Conservation (phyloP, 2,113 vertebrate species). For the Anolis sagrei region DNA sequence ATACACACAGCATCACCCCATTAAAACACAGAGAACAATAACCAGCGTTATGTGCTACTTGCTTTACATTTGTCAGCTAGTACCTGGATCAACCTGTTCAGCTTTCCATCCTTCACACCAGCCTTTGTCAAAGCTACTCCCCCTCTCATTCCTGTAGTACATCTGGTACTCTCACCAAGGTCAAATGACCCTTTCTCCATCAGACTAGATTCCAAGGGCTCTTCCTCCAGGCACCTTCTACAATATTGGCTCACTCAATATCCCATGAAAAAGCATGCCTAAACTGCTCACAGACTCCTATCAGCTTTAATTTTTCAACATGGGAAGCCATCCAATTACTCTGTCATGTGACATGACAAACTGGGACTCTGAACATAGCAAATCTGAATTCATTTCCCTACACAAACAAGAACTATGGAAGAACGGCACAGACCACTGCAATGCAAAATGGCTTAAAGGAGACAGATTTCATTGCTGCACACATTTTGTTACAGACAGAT, state of each 20-base stretch:
- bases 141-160: neutral
- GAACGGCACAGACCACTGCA: constrained; percentile 27
- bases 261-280: constrained; percentile 34
- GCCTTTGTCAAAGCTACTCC: neutral
- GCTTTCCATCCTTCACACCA: neutral
- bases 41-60: neutral
- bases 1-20: too few species aligned
- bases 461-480: neutral
- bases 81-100: neutral
- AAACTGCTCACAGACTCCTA: constrained; percentile 37
- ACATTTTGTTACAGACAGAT: neutral
- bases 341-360: constrained; percentile 54
- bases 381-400: constrained; percentile 49
- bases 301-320: constrained; percentile 50
- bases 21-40: too few species aligned
- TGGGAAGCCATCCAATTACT: constrained; percentile 47
- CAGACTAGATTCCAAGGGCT: neutral
- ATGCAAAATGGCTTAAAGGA: neutral
- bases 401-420: constrained; percentile 45
- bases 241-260: constrained; percentile 17
- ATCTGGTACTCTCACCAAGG: neutral
- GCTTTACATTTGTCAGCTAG: neutral
- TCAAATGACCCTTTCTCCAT: neutral
- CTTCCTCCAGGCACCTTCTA: neutral
- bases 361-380: constrained; percentile 48